A percentile compares a stretch with the other conserved stretches of the same genome.
Conservation (phyloP, 2,888 invertebrate species). For the Acleris laterana region DNA sequence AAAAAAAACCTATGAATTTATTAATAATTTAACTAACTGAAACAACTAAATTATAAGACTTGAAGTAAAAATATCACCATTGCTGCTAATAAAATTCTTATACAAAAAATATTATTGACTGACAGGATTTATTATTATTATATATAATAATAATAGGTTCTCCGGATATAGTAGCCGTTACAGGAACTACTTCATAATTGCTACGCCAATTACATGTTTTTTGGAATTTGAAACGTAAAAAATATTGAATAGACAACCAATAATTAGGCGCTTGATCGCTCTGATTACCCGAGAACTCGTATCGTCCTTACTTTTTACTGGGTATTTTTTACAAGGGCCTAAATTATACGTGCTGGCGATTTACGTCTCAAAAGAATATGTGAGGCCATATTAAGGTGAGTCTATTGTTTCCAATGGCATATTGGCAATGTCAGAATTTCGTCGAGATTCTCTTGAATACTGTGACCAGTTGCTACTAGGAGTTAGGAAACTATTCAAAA, state of each 20-base stretch:
- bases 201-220: constrained; percentile 8
- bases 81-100: no score
- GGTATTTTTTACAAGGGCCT: constrained; percentile 19
- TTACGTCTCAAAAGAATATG: constrained; percentile 5
- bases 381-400: constrained; percentile 18
- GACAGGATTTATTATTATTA: no score
- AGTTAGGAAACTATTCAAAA: no score
- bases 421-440: no score
- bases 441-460: no score
- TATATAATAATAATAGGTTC: not conserved
- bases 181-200: constrained; percentile 15
- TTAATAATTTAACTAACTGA: no score
- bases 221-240: constrained; percentile 10
- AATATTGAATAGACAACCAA: constrained; percentile 26
- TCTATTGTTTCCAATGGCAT: not conserved
- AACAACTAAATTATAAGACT: no score
- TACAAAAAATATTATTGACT: no score
- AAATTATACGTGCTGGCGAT: constrained; percentile 20
- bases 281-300: constrained; percentile 23
- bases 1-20: no score
- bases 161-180: constrained; percentile 18
- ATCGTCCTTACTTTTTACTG: constrained; percentile 29
- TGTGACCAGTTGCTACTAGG: no score
- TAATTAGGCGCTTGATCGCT: constrained; percentile 29
- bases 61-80: no score